A percentile compares a stretch with the other conserved stretches of the same genome.
phyloP scores from a whole-genome alignment of 2,888 invertebrate genomes.

The Chrysolina oricalcia region DNA sequence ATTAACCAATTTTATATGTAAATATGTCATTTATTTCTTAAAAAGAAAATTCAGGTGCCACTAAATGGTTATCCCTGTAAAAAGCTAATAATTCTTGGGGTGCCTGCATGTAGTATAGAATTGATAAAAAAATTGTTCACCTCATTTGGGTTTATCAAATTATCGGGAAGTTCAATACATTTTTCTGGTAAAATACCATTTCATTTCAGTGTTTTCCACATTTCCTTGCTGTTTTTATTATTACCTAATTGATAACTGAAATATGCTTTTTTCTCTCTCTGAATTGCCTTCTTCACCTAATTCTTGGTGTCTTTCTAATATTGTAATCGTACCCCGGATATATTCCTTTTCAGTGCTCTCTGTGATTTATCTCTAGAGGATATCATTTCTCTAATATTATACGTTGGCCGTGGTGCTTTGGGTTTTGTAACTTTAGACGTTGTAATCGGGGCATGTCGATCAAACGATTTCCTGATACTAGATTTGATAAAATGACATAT shows the following conservation, averaged over 20 bases:
- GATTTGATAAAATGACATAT: no score
- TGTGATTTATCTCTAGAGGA: constrained; percentile 26
- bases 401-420: constrained; percentile 33
- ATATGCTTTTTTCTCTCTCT: constrained; percentile 27
- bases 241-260: constrained; percentile 2
- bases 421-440: constrained; percentile 27
- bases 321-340: constrained; percentile 21
- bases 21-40: no score
- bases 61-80: no score
- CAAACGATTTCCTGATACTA: background rate
- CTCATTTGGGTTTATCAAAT: background rate
- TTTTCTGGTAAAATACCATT: constrained; percentile 21
- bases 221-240: constrained; percentile 20
- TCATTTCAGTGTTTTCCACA: constrained; percentile 10
- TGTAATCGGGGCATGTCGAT: constrained; percentile 8
- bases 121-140: constrained; percentile 14
- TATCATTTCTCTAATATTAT: constrained; percentile 30
- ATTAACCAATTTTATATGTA: no score
- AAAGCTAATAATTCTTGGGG: no score
- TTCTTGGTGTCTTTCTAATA: constrained; percentile 18
- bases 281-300: no score
- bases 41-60: no score
- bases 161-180: constrained; percentile 10
- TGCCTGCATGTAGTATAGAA: no score
- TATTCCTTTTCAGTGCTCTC: constrained; percentile 17